phyloP scores from a whole-genome alignment of 2,888 invertebrate genomes.

The Dioctria linearis region DNA sequence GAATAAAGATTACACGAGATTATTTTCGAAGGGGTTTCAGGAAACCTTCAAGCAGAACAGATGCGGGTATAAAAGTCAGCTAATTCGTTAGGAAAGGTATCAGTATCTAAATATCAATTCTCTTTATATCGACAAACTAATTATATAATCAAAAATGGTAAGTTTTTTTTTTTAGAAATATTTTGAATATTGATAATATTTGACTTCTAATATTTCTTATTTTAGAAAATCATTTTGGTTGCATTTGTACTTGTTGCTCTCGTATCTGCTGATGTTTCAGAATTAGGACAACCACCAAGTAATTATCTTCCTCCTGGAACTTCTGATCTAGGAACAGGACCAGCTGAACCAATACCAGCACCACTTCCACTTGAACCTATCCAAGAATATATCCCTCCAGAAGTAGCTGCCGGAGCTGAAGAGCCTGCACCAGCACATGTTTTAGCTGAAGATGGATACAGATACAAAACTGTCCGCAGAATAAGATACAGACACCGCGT shows the following conservation, averaged over 20 bases:
- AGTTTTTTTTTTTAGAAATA: not conserved
- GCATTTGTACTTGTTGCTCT: slow-evolving; percentile 20
- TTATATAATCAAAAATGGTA: slow-evolving; percentile 25
- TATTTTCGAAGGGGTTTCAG: not conserved
- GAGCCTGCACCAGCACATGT: slow-evolving; percentile 4
- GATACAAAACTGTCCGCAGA: slow-evolving; percentile 17
- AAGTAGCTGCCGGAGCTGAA: not conserved
- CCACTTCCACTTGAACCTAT: not conserved
- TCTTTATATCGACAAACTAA: not conserved
- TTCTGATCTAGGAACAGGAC: not conserved
- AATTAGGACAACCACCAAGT: slow-evolving; percentile 17
- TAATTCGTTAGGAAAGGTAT: not conserved
- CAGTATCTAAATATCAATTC: not conserved
- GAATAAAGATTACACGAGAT: not conserved
- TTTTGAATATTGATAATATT: not conserved
- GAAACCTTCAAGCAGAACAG: slow-evolving; percentile 15
- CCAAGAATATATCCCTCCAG: slow-evolving; percentile 26
- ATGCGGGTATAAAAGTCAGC: slow-evolving; percentile 11
- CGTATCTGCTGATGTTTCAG: slow-evolving; percentile 22
- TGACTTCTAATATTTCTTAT: not conserved
- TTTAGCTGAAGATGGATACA: slow-evolving; percentile 30
- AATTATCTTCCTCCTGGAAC: not conserved
- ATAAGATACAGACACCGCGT: slow-evolving; percentile 19
- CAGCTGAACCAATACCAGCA: not conserved
- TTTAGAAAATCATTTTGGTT: slow-evolving; percentile 9